Evolutionary conservation across 2,113 vertebrate genomes (phyloP).

Genomic region (Phaethornis superciliosus): DNA sequence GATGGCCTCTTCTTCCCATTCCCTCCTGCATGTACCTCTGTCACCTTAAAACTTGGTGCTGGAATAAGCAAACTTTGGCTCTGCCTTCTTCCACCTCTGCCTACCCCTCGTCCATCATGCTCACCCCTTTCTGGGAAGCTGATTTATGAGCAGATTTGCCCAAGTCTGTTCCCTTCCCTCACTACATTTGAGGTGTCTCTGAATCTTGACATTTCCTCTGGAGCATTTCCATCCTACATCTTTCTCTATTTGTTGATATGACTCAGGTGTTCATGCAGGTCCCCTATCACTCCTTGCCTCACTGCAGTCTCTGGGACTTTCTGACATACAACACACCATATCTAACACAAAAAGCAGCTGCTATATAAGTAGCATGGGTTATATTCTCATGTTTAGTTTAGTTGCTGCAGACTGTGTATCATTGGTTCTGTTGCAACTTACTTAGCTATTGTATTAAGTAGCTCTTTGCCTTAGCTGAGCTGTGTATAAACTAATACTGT

Average conservation of each 20-base stretch:
- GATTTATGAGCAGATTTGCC: background rate
- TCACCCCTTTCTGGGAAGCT: background rate
- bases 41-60: background rate
- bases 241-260: background rate
- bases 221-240: background rate
- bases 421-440: background rate
- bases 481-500: background rate
- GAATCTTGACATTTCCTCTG: background rate
- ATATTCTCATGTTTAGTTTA: background rate
- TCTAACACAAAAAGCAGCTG: background rate
- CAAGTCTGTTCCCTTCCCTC: background rate
- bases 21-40: background rate
- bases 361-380: background rate
- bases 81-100: background rate
- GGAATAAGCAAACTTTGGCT: background rate
- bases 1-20: background rate
- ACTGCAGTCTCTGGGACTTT: background rate
- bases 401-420: background rate
- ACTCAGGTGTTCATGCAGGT: background rate
- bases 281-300: background rate
- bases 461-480: background rate
- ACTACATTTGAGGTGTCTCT: background rate
- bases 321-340: background rate
- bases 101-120: fast-evolving
- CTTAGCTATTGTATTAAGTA: background rate